Percentiles rank a stretch among this genome's conserved stretches.
Evolutionary conservation across 1,140 invertebrate species (phyloP).

Genomic region (Protaetia brevitarsis): DNA sequence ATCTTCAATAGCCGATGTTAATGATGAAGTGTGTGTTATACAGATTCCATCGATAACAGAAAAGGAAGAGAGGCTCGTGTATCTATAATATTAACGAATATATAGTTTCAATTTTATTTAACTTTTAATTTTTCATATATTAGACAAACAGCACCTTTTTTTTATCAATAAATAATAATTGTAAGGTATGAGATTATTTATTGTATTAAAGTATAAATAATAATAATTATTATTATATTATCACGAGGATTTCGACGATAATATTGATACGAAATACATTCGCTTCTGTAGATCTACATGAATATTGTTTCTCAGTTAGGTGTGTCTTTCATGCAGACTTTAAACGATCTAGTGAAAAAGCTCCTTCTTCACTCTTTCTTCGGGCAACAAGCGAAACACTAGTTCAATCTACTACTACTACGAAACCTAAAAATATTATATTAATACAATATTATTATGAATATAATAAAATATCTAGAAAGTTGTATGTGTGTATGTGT

Average conservation of each 20-base stretch:
- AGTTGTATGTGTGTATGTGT: no score
- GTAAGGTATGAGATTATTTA: slow-evolving; percentile 22
- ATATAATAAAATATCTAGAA: no score
- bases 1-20: no score
- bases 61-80: no score
- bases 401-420: no score
- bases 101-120: background rate
- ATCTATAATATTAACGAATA: no score
- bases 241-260: background rate
- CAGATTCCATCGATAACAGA: no score
- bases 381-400: no score
- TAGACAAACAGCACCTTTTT: slow-evolving; percentile 21
- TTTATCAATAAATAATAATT: slow-evolving; percentile 16
- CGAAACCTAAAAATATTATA: no score
- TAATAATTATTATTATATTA: slow-evolving; percentile 4
- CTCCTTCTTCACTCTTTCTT: no score
- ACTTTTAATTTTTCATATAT: slow-evolving; percentile 16
- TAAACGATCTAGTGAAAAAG: slow-evolving; percentile 19
- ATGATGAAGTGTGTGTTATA: no score
- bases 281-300: slow-evolving; percentile 1
- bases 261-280: slow-evolving; percentile 12
- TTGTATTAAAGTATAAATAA: slow-evolving; percentile 20
- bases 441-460: no score
- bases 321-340: slow-evolving; percentile 19
- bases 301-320: background rate